Evolutionary conservation across 1,140 invertebrate genomes (phyloP).

Genomic region (Mactra quadrangularis): DNA sequence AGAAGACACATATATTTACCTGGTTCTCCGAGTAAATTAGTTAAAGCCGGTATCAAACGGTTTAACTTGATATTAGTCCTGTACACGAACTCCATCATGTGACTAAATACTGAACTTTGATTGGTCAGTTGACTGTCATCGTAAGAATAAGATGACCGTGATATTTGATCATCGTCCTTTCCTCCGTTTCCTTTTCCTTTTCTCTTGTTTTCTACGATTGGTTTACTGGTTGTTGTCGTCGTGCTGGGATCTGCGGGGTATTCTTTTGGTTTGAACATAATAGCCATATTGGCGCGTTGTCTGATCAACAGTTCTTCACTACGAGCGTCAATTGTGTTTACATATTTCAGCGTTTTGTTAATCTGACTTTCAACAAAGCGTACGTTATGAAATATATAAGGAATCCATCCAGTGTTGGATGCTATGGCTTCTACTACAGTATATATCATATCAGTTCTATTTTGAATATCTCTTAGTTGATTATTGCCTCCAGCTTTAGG

Average conservation of each 20-base stretch:
- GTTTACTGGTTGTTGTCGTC: background rate
- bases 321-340: conserved; percentile 21
- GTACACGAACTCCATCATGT: conserved; percentile 64
- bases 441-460: conserved; percentile 66
- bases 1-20: no score
- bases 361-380: conserved; percentile 65
- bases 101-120: background rate
- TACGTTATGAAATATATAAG: conserved; percentile 66
- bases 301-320: conserved; percentile 45
- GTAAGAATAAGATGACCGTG: background rate
- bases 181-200: background rate
- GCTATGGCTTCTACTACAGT: conserved; percentile 67
- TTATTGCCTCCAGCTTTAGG: conserved; percentile 12
- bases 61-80: conserved; percentile 64
- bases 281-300: conserved; percentile 53
- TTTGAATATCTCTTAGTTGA: conserved; percentile 54
- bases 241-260: background rate
- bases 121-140: background rate
- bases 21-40: conserved; percentile 69
- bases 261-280: conserved; percentile 52
- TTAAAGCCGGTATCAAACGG: conserved; percentile 69
- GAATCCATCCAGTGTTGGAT: conserved; percentile 74
- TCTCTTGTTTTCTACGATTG: background rate
- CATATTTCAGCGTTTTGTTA: conserved; percentile 64
- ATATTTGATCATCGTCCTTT: background rate